These are phyloP conservation scores for Endotricha flammealis DNA, from an alignment of 2,888 invertebrate genomes.

Conservation along the genomic window DNA sequence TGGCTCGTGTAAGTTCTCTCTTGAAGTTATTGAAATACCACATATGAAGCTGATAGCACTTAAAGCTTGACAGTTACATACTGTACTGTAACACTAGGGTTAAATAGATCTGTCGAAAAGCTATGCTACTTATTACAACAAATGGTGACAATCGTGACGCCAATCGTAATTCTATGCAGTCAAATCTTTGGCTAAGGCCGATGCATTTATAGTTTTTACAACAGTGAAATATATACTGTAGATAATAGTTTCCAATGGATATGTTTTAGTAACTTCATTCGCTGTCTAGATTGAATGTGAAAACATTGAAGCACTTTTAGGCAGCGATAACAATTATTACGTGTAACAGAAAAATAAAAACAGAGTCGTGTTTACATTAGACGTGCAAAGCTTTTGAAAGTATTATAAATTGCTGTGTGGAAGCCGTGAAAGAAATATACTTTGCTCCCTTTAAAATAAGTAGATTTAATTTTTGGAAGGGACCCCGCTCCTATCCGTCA, in stretches of 20 bases:
- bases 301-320: not conserved
- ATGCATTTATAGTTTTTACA: constrained; percentile 23
- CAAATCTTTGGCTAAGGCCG: constrained; percentile 65
- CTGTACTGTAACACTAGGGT: too few species aligned
- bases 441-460: not conserved
- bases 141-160: constrained; percentile 22
- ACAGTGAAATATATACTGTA: constrained; percentile 13
- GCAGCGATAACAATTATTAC: constrained; percentile 2
- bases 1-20: too few species aligned
- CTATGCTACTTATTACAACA: constrained; percentile 23
- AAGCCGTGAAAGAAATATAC: not conserved
- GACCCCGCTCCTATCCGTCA: not conserved
- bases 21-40: too few species aligned
- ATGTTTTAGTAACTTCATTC: constrained; percentile 18
- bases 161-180: constrained; percentile 65
- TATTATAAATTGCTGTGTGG: constrained; percentile 1
- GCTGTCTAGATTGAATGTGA: constrained; percentile 10
- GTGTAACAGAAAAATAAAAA: constrained; percentile 5
- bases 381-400: constrained; percentile 3
- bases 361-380: constrained; percentile 1
- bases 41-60: too few species aligned
- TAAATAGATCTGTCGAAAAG: constrained; percentile 4
- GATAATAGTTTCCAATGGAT: constrained; percentile 14
- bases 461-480: constrained; percentile 1
- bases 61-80: too few species aligned